Base-by-base conservation (phyloP, 1,140 invertebrate genomes). In the Drosophila biarmipes region DNA sequence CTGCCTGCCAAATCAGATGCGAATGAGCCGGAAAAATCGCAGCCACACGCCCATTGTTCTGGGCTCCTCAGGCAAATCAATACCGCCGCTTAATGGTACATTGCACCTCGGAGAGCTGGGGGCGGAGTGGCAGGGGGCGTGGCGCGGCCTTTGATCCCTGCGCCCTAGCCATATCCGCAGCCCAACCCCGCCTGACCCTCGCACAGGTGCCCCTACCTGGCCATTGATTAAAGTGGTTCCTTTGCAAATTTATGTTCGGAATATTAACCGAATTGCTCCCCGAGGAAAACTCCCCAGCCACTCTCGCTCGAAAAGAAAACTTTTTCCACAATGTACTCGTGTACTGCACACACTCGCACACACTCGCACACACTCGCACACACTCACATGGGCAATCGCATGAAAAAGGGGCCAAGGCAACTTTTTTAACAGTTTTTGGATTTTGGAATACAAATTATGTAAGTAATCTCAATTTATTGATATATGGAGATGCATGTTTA, bases 391-490 rank as follows among this genome's bases (percentile, higher is more conserved):
- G 35, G 29, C 48, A 73, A 76, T 66, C 55, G 24, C 21, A 75
- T 68, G 59, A 63, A 80, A 69, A 71, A 76, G 49, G 59, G 55
- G 67, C 64, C 58, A 73, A 46, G 85, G 57, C 62, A 89, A 89
- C 84, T 89, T 89, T 86, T 87, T 89, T 73, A 87, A 84, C 84
- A 89, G 75, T 89, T 87, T 66, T 87, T 84, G 84, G 79, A 84
- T 89, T 87, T 87, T 84, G 85, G 84, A 84, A 87, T 87, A 87
- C 84, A 87, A 89, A 87, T 89, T 87, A 84, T 87, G 84, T 80
- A 84, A 76, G 84, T 87, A 87, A 87, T 87, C 84, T 87, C 85
- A 86, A 87, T 87, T 89, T 89, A 87, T 87, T 87, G 84, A 87
- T 43, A 63, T 69, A 64, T 80, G 55, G 67, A 63, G 52, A 84